Evolutionary conservation across 2,113 vertebrate genomes (phyloP).

Genomic region (Deroptyus accipitrinus): DNA sequence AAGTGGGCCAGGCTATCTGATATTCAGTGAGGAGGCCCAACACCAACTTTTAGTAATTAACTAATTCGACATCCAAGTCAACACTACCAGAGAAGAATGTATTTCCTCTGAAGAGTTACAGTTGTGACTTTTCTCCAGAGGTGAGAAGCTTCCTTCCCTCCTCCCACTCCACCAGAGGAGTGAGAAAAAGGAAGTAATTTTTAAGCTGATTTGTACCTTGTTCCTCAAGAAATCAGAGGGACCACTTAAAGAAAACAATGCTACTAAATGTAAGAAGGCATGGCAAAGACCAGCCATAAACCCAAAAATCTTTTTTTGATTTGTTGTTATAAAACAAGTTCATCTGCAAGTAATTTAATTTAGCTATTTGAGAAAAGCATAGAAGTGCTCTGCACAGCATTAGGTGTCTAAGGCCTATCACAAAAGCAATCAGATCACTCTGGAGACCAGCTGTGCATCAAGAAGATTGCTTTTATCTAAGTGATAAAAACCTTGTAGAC

Average conservation of each 20-base stretch:
- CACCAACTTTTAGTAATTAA: not conserved
- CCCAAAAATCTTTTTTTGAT: not conserved
- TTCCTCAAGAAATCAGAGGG: not conserved
- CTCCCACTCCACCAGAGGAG: not conserved
- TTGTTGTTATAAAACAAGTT: slow-evolving; percentile 24
- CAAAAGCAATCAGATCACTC: slow-evolving; percentile 60
- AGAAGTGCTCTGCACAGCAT: not conserved
- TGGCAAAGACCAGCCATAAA: not conserved
- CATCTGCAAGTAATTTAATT: slow-evolving; percentile 52
- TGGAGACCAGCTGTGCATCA: slow-evolving; percentile 66
- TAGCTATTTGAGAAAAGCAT: slow-evolving; percentile 21
- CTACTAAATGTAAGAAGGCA: not conserved
- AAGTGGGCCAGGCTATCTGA: not conserved
- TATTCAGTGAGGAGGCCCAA: not conserved
- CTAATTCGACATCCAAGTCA: not conserved
- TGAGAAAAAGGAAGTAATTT: not conserved
- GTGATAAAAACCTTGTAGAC: slow-evolving; percentile 72
- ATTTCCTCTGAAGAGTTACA: not conserved
- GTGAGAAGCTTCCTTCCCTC: not conserved
- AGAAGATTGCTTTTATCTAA: slow-evolving; percentile 67
- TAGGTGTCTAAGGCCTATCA: slow-evolving; percentile 51
- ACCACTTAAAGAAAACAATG: not conserved
- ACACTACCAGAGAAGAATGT: rapidly evolving
- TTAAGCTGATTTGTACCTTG: not conserved
- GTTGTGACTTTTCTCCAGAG: not conserved